phyloP scores from a whole-genome alignment of 1,140 invertebrate genomes.

The Cryptotermes secundus region DNA sequence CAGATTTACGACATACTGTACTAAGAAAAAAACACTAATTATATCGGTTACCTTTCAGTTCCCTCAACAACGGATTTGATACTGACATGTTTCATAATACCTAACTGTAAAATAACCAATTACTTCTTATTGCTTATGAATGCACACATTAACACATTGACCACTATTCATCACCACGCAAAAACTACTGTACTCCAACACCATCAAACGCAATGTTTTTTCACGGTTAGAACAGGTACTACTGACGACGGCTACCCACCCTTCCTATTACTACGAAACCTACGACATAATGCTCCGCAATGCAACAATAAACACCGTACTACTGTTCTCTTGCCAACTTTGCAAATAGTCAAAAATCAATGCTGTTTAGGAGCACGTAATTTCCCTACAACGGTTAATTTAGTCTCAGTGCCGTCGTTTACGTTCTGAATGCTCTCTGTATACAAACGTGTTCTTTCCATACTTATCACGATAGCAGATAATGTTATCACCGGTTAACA shows the following conservation, averaged over 20 bases:
- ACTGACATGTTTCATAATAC: slow-evolving; percentile 48
- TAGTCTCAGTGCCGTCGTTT: background rate
- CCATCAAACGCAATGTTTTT: too few species aligned
- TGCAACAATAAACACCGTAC: background rate
- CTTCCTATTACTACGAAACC: too few species aligned
- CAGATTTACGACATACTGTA: slow-evolving; percentile 27
- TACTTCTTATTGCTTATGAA: background rate
- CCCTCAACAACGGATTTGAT: slow-evolving; percentile 54
- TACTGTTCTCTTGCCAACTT: background rate
- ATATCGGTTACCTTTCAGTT: slow-evolving; percentile 52
- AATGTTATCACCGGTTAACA: background rate
- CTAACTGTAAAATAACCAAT: background rate
- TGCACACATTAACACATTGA: background rate
- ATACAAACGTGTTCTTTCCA: background rate
- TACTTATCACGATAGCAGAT: background rate
- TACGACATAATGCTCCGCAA: background rate
- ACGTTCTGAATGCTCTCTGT: background rate
- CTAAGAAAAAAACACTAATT: background rate
- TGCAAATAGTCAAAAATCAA: background rate
- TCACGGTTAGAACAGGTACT: too few species aligned
- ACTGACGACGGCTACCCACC: background rate
- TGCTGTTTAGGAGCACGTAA: background rate
- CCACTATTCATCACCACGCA: background rate
- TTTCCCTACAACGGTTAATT: background rate
- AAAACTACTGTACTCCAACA: too few species aligned